Evolutionary conservation across 2,113 vertebrate species (phyloP), one percentile per base, ranked within the genome.

Genomic region (Steatornis caripensis): DNA sequence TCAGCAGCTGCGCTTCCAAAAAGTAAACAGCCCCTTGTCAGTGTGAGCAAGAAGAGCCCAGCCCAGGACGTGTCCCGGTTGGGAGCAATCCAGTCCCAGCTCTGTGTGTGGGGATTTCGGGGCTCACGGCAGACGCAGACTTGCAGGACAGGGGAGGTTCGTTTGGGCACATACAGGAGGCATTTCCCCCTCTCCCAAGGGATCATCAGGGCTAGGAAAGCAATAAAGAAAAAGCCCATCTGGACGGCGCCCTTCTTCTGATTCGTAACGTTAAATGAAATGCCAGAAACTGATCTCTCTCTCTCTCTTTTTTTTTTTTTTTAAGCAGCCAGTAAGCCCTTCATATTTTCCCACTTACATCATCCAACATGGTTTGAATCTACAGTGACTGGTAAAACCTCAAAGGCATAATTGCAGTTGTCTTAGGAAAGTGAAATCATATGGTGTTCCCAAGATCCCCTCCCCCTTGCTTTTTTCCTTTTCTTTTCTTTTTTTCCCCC

Each of bases 331-430:
- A 93, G 72, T 94, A 93, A 77, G 53, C 45, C 76, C 64, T 51
- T 94, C 98, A 97, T 98, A 95, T 37, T 98, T 98, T 98, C 97
- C 98, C 98, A 96, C 96, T 98, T 97, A 98, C 97, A 97, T 98
- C 98, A 98, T 85, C 93, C 92, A 55, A 60, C 96, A 89, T 79
- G 97, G 97, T 97, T 97, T 96, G 97, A 90, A 93, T 98, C 97
- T 89, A 69, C 87, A 97, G 97, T 65, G 96, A 90, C 97, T 94
- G 89, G 75, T 81, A 93, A 94, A 90, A 85, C 96, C 98, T 96
- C 95, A 66, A 89, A 94, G 93, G 96, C 96, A 80, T 94, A 80
- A 97, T 81, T 92, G 97, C 93, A 76, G 97, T 95, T 96, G 97
- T 97, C 97, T 97, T 39, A 89, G 96, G 95, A 97, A 98, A 98